Conservation (phyloP, 2,797 vertebrate species). For the Gymnothorax javanicus region DNA sequence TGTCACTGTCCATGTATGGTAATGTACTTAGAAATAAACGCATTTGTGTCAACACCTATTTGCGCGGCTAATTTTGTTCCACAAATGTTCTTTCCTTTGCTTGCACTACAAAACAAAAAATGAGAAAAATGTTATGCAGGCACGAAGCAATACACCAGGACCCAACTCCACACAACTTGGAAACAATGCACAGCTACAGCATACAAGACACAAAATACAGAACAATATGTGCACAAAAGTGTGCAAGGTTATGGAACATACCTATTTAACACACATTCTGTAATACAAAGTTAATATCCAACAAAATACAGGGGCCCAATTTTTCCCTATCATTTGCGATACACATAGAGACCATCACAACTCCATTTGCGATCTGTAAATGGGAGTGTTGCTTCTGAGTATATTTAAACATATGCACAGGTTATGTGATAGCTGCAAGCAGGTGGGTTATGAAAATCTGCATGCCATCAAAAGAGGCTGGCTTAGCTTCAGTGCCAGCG, state of each 20-base stretch:
- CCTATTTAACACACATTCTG: not conserved
- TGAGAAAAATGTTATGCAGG: not conserved
- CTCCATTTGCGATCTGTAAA: no score
- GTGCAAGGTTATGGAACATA: not conserved
- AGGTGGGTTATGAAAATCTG: no score
- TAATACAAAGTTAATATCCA: not conserved
- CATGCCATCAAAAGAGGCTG: no score
- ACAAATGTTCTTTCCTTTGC: not conserved
- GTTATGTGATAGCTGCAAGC: no score
- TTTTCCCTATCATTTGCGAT: no score
- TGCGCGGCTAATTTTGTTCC: not conserved
- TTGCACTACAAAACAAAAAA: not conserved
- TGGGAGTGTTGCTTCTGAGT: no score
- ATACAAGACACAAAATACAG: not conserved
- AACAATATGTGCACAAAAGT: not conserved
- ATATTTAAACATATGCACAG: no score
- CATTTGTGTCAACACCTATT: slow-evolving; percentile 45
- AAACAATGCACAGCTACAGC: not conserved
- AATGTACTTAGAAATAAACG: slow-evolving; percentile 72
- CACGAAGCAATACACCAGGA: not conserved
- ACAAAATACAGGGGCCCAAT: no score
- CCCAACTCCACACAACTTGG: not conserved
- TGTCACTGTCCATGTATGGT: slow-evolving; percentile 73
- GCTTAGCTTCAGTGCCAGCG: no score
- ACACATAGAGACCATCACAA: no score